Evolutionary conservation across 2,113 vertebrate species (phyloP).

Genomic region (Romanogobio albipinnatus): DNA sequence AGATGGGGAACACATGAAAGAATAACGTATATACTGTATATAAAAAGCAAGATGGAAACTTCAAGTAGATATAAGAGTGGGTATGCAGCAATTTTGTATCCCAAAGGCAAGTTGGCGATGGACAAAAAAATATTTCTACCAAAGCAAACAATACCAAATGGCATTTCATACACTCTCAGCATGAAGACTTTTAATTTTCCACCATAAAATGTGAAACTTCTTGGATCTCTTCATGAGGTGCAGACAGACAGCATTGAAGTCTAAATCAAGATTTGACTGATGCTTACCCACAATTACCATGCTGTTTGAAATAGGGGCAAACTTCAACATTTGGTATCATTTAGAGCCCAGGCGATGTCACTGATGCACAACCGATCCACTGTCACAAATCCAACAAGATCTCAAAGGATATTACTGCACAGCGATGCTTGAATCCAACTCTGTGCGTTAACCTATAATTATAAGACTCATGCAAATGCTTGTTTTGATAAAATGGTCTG

Average conservation of each 20-base stretch:
- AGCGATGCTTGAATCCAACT: constrained; percentile 46
- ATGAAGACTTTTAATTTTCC: constrained; percentile 59
- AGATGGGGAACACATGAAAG: constrained; percentile 15
- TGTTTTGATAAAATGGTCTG: constrained; percentile 46
- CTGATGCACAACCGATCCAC: constrained; percentile 54
- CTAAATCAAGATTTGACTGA: constrained; percentile 56
- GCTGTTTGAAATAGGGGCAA: constrained; percentile 56
- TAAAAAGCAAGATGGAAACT: constrained; percentile 39
- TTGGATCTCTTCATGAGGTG: constrained; percentile 56
- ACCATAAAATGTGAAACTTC: constrained; percentile 52
- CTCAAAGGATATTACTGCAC: constrained; percentile 53
- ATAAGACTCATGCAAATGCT: constrained; percentile 48
- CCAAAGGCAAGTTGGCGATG: constrained; percentile 37
- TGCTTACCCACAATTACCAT: constrained; percentile 55
- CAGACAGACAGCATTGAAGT: constrained; percentile 57
- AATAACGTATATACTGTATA: background rate
- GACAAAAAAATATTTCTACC: constrained; percentile 47
- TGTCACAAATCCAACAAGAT: constrained; percentile 58
- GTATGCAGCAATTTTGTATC: constrained; percentile 17
- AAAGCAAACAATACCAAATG: constrained; percentile 58
- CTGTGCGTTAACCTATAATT: constrained; percentile 56
- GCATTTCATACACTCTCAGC: constrained; percentile 53
- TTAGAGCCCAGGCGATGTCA: constrained; percentile 51
- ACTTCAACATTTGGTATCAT: constrained; percentile 59
- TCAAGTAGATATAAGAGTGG: constrained; percentile 35